Base-by-base conservation (phyloP, 2,888 invertebrate species). In the Lottia scabra region DNA sequence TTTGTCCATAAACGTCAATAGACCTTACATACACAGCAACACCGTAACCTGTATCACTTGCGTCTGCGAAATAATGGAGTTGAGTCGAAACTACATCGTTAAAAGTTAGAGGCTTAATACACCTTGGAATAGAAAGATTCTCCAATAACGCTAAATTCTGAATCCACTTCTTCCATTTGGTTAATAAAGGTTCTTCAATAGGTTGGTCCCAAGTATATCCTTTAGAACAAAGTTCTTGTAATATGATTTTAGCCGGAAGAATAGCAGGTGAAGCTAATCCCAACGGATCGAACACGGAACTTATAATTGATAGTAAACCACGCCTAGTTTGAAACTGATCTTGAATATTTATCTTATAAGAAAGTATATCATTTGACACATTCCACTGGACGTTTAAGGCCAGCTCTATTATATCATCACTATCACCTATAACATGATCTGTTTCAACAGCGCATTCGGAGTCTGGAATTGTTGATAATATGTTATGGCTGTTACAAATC, bases 311-410 rank as follows among this genome's bases (percentile, higher is more conserved):
- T 8, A 72, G 30, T n/a, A 72, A n/a, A 1, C 63, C 63, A n/a
- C 68, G 46, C 48, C 68, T 8, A 10, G 68, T 72, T 6, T 45
- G 23, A 5, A 26, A 15, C 15, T 16, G 63, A 19, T 45, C 30
- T 16, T 64, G 26, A 16, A 48, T 8, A 2, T 63, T 45, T 1
- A 69, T 27, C 15, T 26, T 62, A 23, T 65, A 69, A 5, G 65
- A 63, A 38, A 72, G 16, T 26, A n/a, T 2, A 38, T 69, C 72
- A 15, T 12, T 38, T 5, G 38, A 45, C n/a, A 72, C 44, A 43
- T 56, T 62, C 74, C 74, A 74, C 0, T 12, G n/a, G 2, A 75
- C 69, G 15, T 70, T 72, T 13, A 75, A 56, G n/a, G 70, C 70
- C 15, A 66, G 19, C n/a, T 72, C 56, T n/a, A n/a, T n/a, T 10